Conservation (phyloP, 2,888 invertebrate species). For the Diachrysia chrysitis region DNA sequence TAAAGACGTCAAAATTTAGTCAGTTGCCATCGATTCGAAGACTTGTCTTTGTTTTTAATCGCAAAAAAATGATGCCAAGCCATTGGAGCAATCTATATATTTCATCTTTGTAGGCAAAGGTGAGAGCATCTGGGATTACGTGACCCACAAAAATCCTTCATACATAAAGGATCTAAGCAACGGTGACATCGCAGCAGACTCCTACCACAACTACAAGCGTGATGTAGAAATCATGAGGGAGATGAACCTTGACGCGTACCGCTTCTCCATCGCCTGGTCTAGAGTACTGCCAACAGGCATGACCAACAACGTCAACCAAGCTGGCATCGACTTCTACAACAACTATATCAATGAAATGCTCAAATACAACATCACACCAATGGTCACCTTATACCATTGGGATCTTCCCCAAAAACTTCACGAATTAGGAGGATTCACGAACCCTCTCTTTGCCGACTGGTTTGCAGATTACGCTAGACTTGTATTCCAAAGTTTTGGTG, state of each 20-base stretch:
- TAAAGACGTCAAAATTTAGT: no score
- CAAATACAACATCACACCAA: slow-evolving; percentile 89
- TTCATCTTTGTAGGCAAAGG: slow-evolving; percentile 61
- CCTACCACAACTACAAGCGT: slow-evolving; percentile 89
- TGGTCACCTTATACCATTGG: slow-evolving; percentile 88
- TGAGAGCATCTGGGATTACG: slow-evolving; percentile 70
- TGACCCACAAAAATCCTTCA: slow-evolving; percentile 65
- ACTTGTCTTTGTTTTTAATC: neutral
- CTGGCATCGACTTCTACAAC: slow-evolving; percentile 91
- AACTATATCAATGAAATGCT: slow-evolving; percentile 90
- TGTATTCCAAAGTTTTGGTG: slow-evolving; percentile 79
- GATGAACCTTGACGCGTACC: slow-evolving; percentile 81
- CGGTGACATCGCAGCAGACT: slow-evolving; percentile 89
- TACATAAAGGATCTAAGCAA: slow-evolving; percentile 74
- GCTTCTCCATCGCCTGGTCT: slow-evolving; percentile 90
- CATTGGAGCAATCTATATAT: neutral
- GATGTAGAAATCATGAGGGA: slow-evolving; percentile 82
- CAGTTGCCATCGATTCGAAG: no score
- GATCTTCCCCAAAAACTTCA: slow-evolving; percentile 80
- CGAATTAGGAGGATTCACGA: slow-evolving; percentile 65
- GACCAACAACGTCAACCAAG: slow-evolving; percentile 84
- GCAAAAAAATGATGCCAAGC: neutral
- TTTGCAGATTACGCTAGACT: slow-evolving; percentile 85
- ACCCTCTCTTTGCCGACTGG: slow-evolving; percentile 78
- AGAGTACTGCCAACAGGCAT: slow-evolving; percentile 89